Evolutionary conservation across 2,888 invertebrate species (phyloP), one percentile per base, ranked within the genome.

Genomic region (Thyatira batis): DNA sequence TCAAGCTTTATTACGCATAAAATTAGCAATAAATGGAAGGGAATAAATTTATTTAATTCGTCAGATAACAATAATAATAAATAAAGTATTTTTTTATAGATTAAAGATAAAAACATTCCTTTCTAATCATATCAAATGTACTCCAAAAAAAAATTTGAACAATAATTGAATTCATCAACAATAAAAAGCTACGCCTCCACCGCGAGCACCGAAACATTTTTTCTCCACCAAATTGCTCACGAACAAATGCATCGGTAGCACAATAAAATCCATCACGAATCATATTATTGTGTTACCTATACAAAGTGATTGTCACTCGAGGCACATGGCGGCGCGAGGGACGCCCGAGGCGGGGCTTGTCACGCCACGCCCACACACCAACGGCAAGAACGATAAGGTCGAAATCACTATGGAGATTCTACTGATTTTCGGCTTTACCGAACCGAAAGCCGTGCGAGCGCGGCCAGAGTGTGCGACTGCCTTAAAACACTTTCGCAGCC

Each of bases 261-360:
- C 87, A 87, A 89, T 89, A 87, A 91, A 91, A 91, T 90, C 91
- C 90, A 92, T 91, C 92, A 90, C 82, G 90, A 86, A 89, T 89
- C 89, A 88, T 90, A 91, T 90, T 89, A 91, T 90, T 92, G 87
- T 86, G 89, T 91, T 92, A 90, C 90, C 90, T 91, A 91, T 90
- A 92, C 92, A 91, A 90, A 91, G 88, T 89, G 92, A 91, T 92
- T 92, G 92, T 92, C 92, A 89, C 90, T 84, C 82, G 80, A 63
- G 84, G 85, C 86, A 86, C 86, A 87, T 87, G 86, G 87, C 87
- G 85, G 87, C 80, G 65, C 65, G 69, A 73, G 75, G 80, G 73
- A 76, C 75, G 74, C 74, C 71, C 74, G 78, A 78, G 87, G 86
- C 84, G 87, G 85, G 67, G 89, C 84, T 59, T 78, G 21, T 13